These are phyloP conservation scores for Oxystoma pomonae DNA, from an alignment of 2,888 invertebrate genomes.

Conservation along the genomic window DNA sequence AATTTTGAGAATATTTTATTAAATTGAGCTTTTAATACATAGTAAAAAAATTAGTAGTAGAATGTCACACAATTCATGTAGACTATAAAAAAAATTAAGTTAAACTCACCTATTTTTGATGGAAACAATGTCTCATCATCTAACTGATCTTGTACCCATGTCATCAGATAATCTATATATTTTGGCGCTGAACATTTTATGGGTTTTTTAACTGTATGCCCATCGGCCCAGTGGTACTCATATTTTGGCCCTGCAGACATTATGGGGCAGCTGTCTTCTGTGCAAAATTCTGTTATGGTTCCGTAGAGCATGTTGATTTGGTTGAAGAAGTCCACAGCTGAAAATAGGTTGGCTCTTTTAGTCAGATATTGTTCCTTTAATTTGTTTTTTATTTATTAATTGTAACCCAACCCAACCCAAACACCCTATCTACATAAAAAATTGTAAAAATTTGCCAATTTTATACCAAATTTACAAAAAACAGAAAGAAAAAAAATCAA, in stretches of 20 bases:
- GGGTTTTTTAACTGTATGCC: conserved; percentile 95
- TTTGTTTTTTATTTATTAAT: too few relatives aligned
- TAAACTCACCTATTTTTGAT: conserved; percentile 97
- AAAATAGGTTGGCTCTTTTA: too few relatives aligned
- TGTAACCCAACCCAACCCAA: too few relatives aligned
- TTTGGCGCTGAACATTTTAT: conserved; percentile 99
- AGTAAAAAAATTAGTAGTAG: too few relatives aligned
- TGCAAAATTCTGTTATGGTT: conserved; percentile 99
- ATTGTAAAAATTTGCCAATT: too few relatives aligned
- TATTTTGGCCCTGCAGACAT: conserved; percentile 99
- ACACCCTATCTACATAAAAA: too few relatives aligned
- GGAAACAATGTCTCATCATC: conserved; percentile 98
- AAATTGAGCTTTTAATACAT: too few relatives aligned
- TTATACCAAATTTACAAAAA: neutral
- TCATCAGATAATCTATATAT: conserved; percentile 99
- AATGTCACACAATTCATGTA: too few relatives aligned
- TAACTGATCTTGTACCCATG: conserved; percentile 98
- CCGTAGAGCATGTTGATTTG: conserved; percentile 99
- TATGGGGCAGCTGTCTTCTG: conserved; percentile 93
- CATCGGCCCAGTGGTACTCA: conserved; percentile 99
- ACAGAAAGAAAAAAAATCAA: too few relatives aligned
- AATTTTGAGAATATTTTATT: too few relatives aligned
- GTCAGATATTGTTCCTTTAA: too few relatives aligned
- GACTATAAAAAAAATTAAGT: too few relatives aligned
- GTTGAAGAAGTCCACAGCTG: conserved; percentile 99